Base-by-base conservation (phyloP, 2,113 vertebrate genomes). In the Origma solitaria region DNA sequence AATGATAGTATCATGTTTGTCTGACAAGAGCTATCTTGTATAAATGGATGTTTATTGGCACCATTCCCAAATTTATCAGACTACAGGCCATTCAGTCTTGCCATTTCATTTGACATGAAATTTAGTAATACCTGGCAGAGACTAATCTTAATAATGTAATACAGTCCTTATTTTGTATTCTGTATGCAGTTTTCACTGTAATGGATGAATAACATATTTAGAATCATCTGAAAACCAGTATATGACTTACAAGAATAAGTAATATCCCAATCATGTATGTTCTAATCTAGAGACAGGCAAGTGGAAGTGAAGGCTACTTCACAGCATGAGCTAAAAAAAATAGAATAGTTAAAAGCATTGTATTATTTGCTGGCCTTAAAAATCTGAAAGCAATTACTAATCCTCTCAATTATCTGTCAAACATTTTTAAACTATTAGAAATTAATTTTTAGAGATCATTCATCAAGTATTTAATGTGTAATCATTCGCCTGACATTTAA, bases 401-500 rank as follows among this genome's bases (percentile, higher is more conserved):
- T 96, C 66, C 75, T 92, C 71, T 83, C 95, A 91, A 96, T 95
- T 93, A 88, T 71, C 64, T 95, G 50, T 62, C 78, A 94, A 57
- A 80, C 54, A 58, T 70, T 95, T 94, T 94, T 54, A 77, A 92
- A 86, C 65, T 12, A 95, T 88, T 90, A 82, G 84, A 86, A 95
- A 91, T 86, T 57, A 94, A 66, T 91, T 95, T 94, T 93, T 94
- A 91, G 84, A 77, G 58, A 77, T 15, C 33, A 94, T 82, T 92
- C 37, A 76, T 91, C 87, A 95, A 96, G 94, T 96, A 95, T 97
- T 96, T 95, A 83, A 82, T 76, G 37, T 73, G 56, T 69, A 95
- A 80, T 89, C 66, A 66, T 77, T 95, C 94, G 42, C 66, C 77
- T 91, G 87, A 88, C 87, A 80, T 92, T 79, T 95, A 95, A 96